Conservation (phyloP, 2,113 vertebrate species). For the Barnardius zonarius region DNA sequence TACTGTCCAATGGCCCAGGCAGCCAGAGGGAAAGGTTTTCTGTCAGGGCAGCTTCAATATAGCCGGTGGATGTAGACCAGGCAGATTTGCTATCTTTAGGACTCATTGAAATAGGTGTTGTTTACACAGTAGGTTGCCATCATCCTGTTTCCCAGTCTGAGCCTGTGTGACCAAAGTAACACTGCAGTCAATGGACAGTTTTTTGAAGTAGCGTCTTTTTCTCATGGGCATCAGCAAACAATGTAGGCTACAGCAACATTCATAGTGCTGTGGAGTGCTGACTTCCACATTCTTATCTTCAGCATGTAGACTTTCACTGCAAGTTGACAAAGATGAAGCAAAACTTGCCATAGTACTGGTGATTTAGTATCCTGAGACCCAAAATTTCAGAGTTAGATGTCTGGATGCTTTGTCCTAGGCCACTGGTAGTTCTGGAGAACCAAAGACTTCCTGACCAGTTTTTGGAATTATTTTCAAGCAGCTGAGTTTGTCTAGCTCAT, state of each 20-base stretch:
- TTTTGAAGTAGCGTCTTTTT: neutral
- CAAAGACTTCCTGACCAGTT: neutral
- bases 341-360: neutral
- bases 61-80: neutral
- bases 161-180: neutral
- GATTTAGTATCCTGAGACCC: neutral
- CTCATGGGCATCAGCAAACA: neutral
- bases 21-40: neutral
- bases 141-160: neutral
- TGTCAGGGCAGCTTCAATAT: neutral
- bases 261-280: neutral
- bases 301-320: fast-evolving
- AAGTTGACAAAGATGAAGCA: neutral
- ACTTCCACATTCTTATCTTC: neutral
- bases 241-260: neutral
- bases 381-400: neutral
- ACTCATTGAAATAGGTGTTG: neutral
- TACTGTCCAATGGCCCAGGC: neutral
- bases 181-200: neutral
- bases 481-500: neutral
- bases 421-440: neutral
- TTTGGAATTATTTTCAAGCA: neutral
- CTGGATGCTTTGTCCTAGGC: neutral
- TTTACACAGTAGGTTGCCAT: neutral
- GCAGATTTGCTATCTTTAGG: neutral